These are phyloP conservation scores for Ciona savignyi DNA, from an alignment of 23 tunicate species.

Conservation along the genomic window DNA sequence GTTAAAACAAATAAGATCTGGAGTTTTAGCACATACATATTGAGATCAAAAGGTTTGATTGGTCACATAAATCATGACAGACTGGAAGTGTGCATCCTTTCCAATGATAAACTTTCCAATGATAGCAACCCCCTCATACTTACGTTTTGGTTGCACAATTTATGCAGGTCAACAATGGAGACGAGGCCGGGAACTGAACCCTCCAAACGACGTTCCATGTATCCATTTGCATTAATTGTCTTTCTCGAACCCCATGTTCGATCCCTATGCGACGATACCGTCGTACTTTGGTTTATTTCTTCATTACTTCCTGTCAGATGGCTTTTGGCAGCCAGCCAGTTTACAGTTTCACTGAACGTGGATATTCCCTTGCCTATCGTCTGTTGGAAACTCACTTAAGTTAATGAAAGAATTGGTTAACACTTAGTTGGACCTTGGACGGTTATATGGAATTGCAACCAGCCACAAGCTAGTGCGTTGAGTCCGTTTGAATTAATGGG, in stretches of 20 bases:
- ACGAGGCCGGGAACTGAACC: slow-evolving; percentile 52
- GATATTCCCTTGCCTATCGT: slow-evolving; percentile 65
- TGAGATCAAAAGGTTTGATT: no score
- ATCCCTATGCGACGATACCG: slow-evolving; percentile 16
- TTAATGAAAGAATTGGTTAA: no score
- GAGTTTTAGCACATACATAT: no score
- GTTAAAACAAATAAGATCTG: no score
- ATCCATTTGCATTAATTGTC: background rate
- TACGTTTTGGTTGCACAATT: background rate
- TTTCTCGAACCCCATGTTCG: slow-evolving; percentile 23
- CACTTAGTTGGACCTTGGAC: no score
- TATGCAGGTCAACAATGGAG: slow-evolving; percentile 35
- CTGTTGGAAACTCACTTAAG: slow-evolving; percentile 33
- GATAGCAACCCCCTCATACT: no score
- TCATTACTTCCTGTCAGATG: slow-evolving; percentile 18
- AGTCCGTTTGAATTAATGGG: no score
- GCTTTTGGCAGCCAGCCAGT: slow-evolving; percentile 80
- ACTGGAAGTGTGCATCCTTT: no score
- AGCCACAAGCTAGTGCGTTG: no score
- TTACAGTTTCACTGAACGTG: slow-evolving; percentile 70
- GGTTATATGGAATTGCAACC: no score
- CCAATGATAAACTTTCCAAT: no score
- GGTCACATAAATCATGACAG: no score
- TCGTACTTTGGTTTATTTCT: background rate
- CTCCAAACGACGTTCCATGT: slow-evolving; percentile 3